Base-by-base conservation (phyloP, 2,797 vertebrate species). In the Anguilla obscura region DNA sequence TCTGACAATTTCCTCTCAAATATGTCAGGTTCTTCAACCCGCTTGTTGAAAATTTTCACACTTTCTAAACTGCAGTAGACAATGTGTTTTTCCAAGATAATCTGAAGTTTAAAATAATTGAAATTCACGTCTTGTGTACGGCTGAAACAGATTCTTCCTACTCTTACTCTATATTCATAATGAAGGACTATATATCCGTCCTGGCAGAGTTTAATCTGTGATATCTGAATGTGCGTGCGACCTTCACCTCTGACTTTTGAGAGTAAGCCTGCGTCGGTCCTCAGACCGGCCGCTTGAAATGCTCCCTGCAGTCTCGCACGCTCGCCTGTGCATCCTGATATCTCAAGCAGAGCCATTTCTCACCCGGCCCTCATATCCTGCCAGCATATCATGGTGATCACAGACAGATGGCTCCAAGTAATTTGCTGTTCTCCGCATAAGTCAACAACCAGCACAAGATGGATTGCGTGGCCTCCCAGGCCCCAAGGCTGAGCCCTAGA, bases 281-380 rank as follows among this genome's bases (percentile, higher is more conserved):
- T 89, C 88, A 36, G 45, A 24, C 30, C 27, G 8, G 48, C 76
- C 87, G 89, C 88, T 93, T 89, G 93, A 92, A 93, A 93, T 91
- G 94, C 92, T 88, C 88, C 92, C 36, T 1, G 88, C 89, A 89
- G 90, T 92, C 88, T 92, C 90, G 86, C 56, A 87, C 86, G 91
- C 89, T 91, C 89, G 30, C 92, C 89, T 91, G 87, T 93, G 91
- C 92, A 89, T 91, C 91, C 92, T 92, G 90, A 89, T 87, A 91
- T 92, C 91, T 92, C 87, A 88, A 92, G 89, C 90, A 89, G 88
- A 90, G 87, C 89, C 91, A 93, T 95, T 91, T 91, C 92, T 95
- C 93, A 94, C 93, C 76, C 94, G 91, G 89, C 88, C 94, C 93
- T 95, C 92, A 94, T 94, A 94, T 94, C 93, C 93, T 94, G 93